Conservation (phyloP, 2,113 vertebrate genomes). For the Natator depressus region DNA sequence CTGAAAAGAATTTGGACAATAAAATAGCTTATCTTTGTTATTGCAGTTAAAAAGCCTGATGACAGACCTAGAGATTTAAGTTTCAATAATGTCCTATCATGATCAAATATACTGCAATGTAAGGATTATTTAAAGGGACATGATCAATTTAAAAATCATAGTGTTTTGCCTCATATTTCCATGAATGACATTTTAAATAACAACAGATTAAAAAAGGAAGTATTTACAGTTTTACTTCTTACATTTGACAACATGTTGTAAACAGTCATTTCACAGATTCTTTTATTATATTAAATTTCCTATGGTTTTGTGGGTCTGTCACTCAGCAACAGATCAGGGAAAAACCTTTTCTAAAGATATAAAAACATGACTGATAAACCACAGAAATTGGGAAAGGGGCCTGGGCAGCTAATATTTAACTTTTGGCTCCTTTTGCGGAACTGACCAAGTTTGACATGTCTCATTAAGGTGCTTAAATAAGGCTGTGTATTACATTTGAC, state of each 20-base stretch:
- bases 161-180: neutral
- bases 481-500: neutral
- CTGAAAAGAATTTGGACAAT: neutral
- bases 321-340: neutral
- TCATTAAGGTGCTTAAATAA: neutral
- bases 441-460: neutral
- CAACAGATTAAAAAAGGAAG: neutral
- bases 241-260: neutral
- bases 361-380: neutral
- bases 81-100: neutral
- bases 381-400: neutral
- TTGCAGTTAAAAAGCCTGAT: neutral
- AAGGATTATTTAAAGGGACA: neutral
- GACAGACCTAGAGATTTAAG: neutral
- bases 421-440: neutral
- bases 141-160: neutral
- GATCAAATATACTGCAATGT: too few relatives aligned
- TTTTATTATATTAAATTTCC: neutral
- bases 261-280: neutral
- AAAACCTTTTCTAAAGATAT: fast-evolving
- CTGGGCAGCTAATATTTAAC: neutral
- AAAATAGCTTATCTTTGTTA: neutral
- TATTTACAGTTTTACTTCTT: neutral
- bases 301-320: neutral
- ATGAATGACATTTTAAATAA: neutral